Evolutionary conservation across 2,797 vertebrate genomes (phyloP), one percentile per base, ranked within the genome.

Genomic region (Lithobates pipiens): DNA sequence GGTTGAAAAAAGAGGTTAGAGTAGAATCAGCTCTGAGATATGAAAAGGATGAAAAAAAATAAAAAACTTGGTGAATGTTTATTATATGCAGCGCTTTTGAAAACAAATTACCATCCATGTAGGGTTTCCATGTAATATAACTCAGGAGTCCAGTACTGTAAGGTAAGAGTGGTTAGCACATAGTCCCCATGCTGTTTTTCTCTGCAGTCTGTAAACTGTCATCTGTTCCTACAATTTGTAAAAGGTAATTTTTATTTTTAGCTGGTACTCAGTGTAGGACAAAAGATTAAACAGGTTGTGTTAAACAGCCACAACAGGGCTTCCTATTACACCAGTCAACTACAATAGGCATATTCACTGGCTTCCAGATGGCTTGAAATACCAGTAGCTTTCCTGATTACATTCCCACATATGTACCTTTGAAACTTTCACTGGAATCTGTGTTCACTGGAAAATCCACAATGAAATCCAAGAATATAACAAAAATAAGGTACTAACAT

Each of bases 201-300:
- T 23, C 23, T 23, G 54, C 54, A 61, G 5, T 7, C 8, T 23
- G 18, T n/a, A 61, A n/a, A 23, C 54, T 23, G 21, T 61, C 54
- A 61, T 23, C 21, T 23, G 21, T 67, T 25, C 61, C 61, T 65
- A 67, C 25, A 27, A 67, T 29, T 67, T 67, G 65, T 67, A 67
- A 0, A 23, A 80, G 67, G 65, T 67, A 27, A 39, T 77, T 36
- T 21, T 25, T 18, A 34, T 54, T 71, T 61, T 80, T 71, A 57
- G 46, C 42, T 70, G 29, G 27, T 42, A 23, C 77, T 67, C 36
- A 2, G 44, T 80, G 23, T 39, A 70, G 50, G 46, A 71, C 44
- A 46, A n/a, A 54, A 42, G 70, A 71, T 80, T 80, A 71, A 80
- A 80, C 67, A 80, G 46, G 46, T 80, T 71, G n/a, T 32, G 44